Evolutionary conservation across 2,888 invertebrate species (phyloP), one percentile per base, ranked within the genome.

Genomic region (Lutraria lutraria): DNA sequence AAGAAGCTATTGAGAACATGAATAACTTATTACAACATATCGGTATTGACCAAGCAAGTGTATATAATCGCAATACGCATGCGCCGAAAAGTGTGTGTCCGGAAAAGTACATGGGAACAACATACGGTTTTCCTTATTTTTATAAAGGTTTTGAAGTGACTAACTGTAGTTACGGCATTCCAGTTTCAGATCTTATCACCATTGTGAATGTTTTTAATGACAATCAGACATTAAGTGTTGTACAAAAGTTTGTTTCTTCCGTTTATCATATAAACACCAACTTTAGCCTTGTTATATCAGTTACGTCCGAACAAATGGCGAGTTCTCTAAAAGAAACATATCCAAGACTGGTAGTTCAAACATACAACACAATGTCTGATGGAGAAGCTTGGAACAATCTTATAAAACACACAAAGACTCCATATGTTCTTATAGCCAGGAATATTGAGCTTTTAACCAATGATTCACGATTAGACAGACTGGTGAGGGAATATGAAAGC

Each of bases 351-450:
- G 34, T 4, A 13, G 72, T 80, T 19, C 25, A 60, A 54, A n/a
- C 79, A 8, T 31, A n/a, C 13, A 60, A 34, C n/a, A 2, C 76
- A 21, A 19, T 68, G 54, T 52, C 85, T 13, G 89, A 91, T 21
- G 95, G 94, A 12, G 63, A 83, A 54, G 90, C 93, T 13, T 94
- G 93, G 92, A 96, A 95, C 86, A 54, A 72, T 0, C 83, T 95
- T 10, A 84, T 95, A 12, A 54, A 85, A 12, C 34, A 84, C 12
- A 94, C 94, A 12, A 89, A 82, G 13, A 96, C 95, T 0, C 94
- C 94, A 0, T 96, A 95, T 86, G 93, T 94, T 0, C 88, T 96
- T 1, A 60, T 96, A 8, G 95, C 92, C 15, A 86, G 93, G 15
- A 92, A 95, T 29, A 83, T 95, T 12, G 92, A 92, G 25, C 85